Base-by-base conservation (phyloP, 2,888 invertebrate genomes). In the Thereva unica region DNA sequence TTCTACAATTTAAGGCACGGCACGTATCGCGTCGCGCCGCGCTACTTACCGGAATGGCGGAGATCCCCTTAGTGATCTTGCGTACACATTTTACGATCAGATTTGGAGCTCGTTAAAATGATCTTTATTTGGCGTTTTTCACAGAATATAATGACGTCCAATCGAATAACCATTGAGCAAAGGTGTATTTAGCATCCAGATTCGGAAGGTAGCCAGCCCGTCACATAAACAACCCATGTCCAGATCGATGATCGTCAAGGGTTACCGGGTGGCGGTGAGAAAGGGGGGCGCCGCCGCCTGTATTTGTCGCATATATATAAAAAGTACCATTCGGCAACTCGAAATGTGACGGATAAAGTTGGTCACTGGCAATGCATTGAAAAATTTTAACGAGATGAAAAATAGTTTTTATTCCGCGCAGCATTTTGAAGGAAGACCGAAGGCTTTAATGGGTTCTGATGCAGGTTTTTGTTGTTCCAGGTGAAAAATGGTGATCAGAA, bases 91-190 rank as follows among this genome's bases (percentile, higher is more conserved):
- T 55, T 61, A 37, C 59, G 57, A 68, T 66, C 67, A 47, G 67
- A 68, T 71, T 72, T 72, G 72, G 71, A 70, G 72, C 72, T 72
- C 72, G 72, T 72, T 72, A 72, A 72, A 71, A 68, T 70, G 71
- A 68, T 70, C 72, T 72, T 70, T 72, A 72, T 72, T 72, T 72
- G 72, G 72, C 67, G 41, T 68, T 69, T 68, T 68, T 67, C 66
- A 66, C 50, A 50, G 61, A 61, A 61, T 61, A 61, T 61, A 61
- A 61, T 61, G 61, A 61, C 61, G 61, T 61, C 61, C 61, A 61
- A 61, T 61, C 61, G 61, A 61, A 61, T 61, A 61, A 61, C 50
- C 50, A 61, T 61, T 50, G 61, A 61, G 50, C 50, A 61, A 61
- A 61, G 47, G 40, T 38, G 23, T 50, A 49, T 50, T 61, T 50